Conservation (phyloP, 30 jellyfish, hydroid and myxozoan genomes). For the Hydra vulgaris region DNA sequence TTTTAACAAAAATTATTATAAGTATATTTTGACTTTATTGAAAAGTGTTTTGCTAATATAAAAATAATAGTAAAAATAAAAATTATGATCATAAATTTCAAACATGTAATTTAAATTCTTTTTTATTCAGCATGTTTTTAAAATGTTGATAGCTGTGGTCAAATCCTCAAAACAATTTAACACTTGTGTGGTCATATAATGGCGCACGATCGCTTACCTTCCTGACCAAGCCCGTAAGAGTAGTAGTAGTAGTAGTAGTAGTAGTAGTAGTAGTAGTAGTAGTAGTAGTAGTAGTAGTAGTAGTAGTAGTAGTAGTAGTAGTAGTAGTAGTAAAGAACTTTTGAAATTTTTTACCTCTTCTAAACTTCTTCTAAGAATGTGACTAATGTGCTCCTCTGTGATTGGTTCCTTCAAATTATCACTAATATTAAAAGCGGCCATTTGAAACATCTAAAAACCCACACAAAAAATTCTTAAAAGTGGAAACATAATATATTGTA, state of each 20-base stretch:
- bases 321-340: background rate
- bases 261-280: background rate
- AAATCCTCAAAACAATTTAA: background rate
- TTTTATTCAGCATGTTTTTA: too few relatives aligned
- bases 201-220: too few relatives aligned
- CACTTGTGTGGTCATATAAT: too few relatives aligned
- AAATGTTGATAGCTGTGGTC: too few relatives aligned
- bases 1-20: too few relatives aligned
- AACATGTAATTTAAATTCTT: too few relatives aligned
- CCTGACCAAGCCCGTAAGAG: too few relatives aligned
- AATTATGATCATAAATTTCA: too few relatives aligned
- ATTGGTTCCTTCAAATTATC: conserved; percentile 78
- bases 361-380: conserved; percentile 73
- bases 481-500: background rate
- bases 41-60: too few relatives aligned
- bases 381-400: conserved; percentile 83
- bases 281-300: background rate
- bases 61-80: too few relatives aligned
- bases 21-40: too few relatives aligned
- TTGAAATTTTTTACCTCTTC: conserved; percentile 52
- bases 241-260: background rate
- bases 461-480: background rate
- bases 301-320: background rate
- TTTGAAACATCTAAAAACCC: conserved; percentile 67
- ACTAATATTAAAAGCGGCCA: conserved; percentile 91